Conservation (phyloP, 2,113 vertebrate genomes). For the Hystrix cristata region DNA sequence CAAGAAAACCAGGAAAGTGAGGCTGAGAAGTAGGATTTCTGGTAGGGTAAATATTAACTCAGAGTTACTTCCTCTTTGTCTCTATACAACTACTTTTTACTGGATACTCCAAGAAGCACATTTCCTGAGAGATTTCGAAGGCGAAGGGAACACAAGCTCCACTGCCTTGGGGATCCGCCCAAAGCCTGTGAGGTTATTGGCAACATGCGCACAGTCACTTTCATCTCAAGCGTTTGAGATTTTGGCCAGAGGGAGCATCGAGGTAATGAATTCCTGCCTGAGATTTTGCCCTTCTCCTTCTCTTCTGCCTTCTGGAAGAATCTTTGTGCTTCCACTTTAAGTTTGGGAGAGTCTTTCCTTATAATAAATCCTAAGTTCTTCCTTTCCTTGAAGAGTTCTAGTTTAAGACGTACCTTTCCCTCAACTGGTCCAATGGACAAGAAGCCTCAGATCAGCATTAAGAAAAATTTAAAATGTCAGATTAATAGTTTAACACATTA, state of each 20-base stretch:
- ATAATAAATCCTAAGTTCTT: neutral
- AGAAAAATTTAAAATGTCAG: neutral
- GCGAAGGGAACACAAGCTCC: neutral
- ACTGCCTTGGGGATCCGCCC: neutral
- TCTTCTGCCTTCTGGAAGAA: neutral
- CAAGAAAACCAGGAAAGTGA: neutral
- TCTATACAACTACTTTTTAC: neutral
- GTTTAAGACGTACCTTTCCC: neutral
- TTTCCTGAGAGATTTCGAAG: neutral
- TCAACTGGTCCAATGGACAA: neutral
- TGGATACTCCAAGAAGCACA: neutral
- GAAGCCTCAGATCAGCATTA: neutral
- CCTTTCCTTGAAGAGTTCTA: neutral
- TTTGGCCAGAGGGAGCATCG: neutral
- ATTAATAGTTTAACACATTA: neutral
- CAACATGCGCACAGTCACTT: neutral
- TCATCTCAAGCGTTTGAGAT: neutral
- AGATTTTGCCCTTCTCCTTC: neutral
- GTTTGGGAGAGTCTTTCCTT: neutral
- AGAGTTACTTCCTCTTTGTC: neutral
- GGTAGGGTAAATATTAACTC: neutral
- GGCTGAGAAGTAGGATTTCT: neutral
- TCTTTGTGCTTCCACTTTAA: neutral
- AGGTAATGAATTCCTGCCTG: neutral
- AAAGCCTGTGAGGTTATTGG: neutral